Base-by-base conservation (phyloP, 2,113 vertebrate species). In the Corynorhinus townsendii region DNA sequence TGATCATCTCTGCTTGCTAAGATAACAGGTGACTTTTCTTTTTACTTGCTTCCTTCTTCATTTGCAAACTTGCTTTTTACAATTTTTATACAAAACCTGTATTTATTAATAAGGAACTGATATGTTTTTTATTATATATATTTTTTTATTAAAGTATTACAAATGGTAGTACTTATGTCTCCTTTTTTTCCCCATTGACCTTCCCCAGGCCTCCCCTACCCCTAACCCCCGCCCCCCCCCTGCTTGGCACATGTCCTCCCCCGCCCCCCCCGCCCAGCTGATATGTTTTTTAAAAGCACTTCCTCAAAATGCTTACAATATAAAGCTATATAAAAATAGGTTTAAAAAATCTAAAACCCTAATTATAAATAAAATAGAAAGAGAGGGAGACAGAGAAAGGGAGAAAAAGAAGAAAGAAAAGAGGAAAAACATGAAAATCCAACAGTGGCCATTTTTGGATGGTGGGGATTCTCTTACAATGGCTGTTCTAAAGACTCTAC, bases 261-360 rank as follows among this genome's bases (percentile, higher is more conserved):
- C 49, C 49, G 1, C 4, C 49, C 49, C 20, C 19, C 5, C 19
- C 52, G n/a, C 52, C 0, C 19, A 56, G 54, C 22, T 71, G 47
- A n/a, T 45, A 1, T 68, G 1, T 54, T 76, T 93, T 52, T 35
- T 10, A 54, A 72, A 94, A 73, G 30, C 11, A 89, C 6, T 73
- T 95, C 35, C 71, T 86, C 68, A 82, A 47, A 81, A 38, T 85
- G 22, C 43, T 82, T 86, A 64, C 26, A 80, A 8, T 68, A 20
- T 90, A 66, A 47, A 35, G 43, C 19, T 91, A 68, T 9, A n/a
- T 86, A 24, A 83, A 86, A 92, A 73, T 93, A 91, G 33, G 62
- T 64, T 92, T 94, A 73, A 84, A 95, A 66, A 73, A 45, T 86
- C 26, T 91, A 38, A 95, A 89, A 71, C 84, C 54, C 7, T 35